Base-by-base conservation (phyloP, 2,797 vertebrate species). In the Poliocrania exsul region DNA sequence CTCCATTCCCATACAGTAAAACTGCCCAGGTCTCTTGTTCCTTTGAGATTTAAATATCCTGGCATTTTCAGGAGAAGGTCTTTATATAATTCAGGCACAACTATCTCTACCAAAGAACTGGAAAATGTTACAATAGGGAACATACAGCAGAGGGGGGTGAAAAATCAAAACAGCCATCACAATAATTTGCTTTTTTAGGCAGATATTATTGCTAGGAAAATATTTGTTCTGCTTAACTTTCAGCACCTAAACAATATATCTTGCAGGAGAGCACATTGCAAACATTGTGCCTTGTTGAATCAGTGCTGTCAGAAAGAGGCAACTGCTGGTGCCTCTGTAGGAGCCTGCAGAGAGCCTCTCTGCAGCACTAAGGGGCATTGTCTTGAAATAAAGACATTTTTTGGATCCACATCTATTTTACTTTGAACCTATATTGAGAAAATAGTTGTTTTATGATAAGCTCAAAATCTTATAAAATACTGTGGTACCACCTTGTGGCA, bases 401-500 rank as follows among this genome's bases (percentile, higher is more conserved):
- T 81, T 65, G 11, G 42, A 56, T 16, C 38, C 44, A 10, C 11
- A 19, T 26, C 13, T 67, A 19, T 47, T 87, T 75, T 40, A 64
- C 16, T 3, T 33, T 35, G 46, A 7, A 47, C 10, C 19, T 49
- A 6, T 26, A 23, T 5, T 23, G 67, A 79, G 62, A 72, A 53
- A 78, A 35, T 0, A 17, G 25, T 25, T 35, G 37, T 4, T 88
- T 35, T 29, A 38, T 0, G 3, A 17, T 50, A 51, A 35, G 18
- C 16, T 25, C 21, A 58, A 47, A 47, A 25, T 72, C 38, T 90
- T 96, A 44, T 8, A 40, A 95, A 84, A 84, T 91, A 16, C 94
- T 92, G 53, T 93, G 73, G 35, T 94, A 88, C 96, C 98, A 96
- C 92, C 97, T 97, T 75, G 97, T 97, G 98, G 90, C 42, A 42